Conservation (phyloP, 2,888 invertebrate species). For the Carterocephalus palaemon region DNA sequence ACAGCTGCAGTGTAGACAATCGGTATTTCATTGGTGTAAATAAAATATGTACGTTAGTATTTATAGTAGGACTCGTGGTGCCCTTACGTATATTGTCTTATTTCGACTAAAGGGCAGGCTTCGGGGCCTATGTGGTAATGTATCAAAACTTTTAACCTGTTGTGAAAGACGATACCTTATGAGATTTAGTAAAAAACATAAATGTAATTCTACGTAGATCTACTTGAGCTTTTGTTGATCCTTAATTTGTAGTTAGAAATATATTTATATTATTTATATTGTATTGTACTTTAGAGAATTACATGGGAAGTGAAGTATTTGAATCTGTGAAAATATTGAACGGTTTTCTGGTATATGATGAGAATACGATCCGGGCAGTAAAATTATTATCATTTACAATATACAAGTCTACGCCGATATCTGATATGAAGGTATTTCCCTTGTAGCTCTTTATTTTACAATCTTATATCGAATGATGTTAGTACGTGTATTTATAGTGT, state of each 20-base stretch:
- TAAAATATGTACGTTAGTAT: constrained; percentile 65
- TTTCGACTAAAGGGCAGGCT: constrained; percentile 42
- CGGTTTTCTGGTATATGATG: no score
- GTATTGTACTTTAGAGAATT: constrained; percentile 13
- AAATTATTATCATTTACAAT: no score
- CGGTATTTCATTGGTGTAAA: constrained; percentile 60
- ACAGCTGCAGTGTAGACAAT: constrained; percentile 47
- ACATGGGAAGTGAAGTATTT: neutral
- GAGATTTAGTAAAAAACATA: constrained; percentile 59
- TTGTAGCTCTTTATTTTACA: constrained; percentile 6
- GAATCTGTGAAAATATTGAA: no score
- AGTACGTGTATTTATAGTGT: constrained; percentile 46
- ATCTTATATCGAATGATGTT: constrained; percentile 39
- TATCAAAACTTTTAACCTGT: constrained; percentile 59
- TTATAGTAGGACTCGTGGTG: constrained; percentile 50
- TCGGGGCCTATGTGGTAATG: constrained; percentile 52
- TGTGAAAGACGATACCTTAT: constrained; percentile 75
- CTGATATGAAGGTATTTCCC: no score
- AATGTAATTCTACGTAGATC: constrained; percentile 58
- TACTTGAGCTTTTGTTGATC: constrained; percentile 44
- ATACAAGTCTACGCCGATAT: no score
- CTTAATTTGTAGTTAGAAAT: constrained; percentile 42
- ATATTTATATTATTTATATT: constrained; percentile 36
- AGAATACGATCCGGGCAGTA: no score
- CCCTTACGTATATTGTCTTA: constrained; percentile 41